Evolutionary conservation across 2,113 vertebrate genomes (phyloP), one percentile per base, ranked within the genome.

Genomic region (Hippolais icterina): DNA sequence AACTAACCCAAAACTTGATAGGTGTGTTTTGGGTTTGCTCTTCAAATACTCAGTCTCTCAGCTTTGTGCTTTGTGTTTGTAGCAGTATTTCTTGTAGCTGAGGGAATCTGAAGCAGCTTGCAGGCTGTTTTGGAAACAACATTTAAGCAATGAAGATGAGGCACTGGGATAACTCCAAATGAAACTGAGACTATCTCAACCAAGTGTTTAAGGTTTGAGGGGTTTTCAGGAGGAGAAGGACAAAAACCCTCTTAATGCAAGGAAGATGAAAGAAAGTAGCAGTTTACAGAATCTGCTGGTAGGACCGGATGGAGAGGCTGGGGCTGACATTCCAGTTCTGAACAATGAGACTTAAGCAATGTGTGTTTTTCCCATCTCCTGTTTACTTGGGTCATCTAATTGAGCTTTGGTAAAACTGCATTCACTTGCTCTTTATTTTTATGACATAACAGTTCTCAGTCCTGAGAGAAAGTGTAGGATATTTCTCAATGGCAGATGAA

Each of bases 71-170:
- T 79, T 46, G 22, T 86, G 52, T 87, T 94, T 0, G 0, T 71
- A 81, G 42, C 74, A 66, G 41, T 53, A 41, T 82, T 79, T 94
- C 37, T 71, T 96, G 65, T 42, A 90, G 47, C 60, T 63, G 56
- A 77, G 64, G 39, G 15, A 77, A 56, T 79, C 46, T 91, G 82
- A 92, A 92, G 54, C 82, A 93, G 57, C 82, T 94, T 94, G 82
- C 70, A 90, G 78, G 33, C 63, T 96, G 87, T 95, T 96, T 94
- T 94, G 89, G 75, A 80, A 96, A 80, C 66, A 94, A 21, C 33
- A 72, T 50, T 66, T 84, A 69, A 85, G 46, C 23, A 77, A 3
- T 44, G 25, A 88, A 85, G 84, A 52, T 91, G 33, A 83, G 31
- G 44, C 63, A 70, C 59, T 95, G 95, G 66, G 66, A 68, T 76